Base-by-base conservation (phyloP, 53 echinoderm and acorn worm species). In the Echinarachnius parma region DNA sequence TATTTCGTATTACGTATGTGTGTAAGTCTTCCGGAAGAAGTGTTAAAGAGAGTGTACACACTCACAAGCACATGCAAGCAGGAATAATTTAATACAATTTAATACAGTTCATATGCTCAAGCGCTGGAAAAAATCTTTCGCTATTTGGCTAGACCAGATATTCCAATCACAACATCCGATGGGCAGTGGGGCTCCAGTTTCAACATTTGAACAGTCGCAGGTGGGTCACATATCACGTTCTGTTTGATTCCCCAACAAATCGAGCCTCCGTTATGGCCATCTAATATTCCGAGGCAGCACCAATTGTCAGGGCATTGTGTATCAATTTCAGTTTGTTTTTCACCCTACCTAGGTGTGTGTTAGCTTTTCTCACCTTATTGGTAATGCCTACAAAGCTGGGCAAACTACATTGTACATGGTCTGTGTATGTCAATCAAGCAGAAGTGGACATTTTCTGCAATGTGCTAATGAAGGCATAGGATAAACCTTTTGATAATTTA, bases 301-400 rank as follows among this genome's bases (percentile, higher is more conserved):
- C 69, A 69, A 52, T 69, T 52, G 69, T 50, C 50, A 26, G 69
- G 69, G 50, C 32, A 65, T 65, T 52, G 69, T 52, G 37, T 69
- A 69, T 69, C 69, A 28, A 69, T 69, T 69, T 69, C 69, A 69
- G 69, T 69, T 69, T 69, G 69, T 69, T 69, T 69, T 69, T 69
- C 46, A 14, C n/a, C n/a, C 69, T 52, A 52, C 53, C 69, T 69
- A 33, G 50, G 29, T 37, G 32, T 32, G 53, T 15, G 34, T 66
- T 35, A 27, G 42, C 19, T 62, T 36, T 21, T 28, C 39, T 14
- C 52, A 22, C 23, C n/a, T 9, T 53, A 22, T 21, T 33, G 69
- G 53, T 69, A 69, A 69, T 52, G 69, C 69, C 50, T 15, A 3
- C 32, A 69, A 69, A n/a, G n/a, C n/a, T n/a, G n/a, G n/a, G n/a